Evolutionary conservation across 2,797 vertebrate species (phyloP).

Genomic region (Tragelaphus oryx): DNA sequence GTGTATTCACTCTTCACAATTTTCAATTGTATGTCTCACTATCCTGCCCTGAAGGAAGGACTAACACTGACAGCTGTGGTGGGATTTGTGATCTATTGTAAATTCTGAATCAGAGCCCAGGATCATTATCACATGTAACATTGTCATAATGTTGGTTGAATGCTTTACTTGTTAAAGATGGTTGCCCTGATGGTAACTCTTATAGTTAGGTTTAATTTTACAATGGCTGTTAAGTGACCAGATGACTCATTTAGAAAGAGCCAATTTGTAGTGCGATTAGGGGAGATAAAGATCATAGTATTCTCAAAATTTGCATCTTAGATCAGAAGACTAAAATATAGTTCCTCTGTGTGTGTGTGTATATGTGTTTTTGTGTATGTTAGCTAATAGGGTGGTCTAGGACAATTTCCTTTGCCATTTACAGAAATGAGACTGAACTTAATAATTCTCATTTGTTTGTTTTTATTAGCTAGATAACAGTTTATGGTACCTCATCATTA

Average conservation of each 20-base stretch:
- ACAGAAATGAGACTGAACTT: conserved; percentile 15
- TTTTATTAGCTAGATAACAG: background rate
- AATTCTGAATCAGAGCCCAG: background rate
- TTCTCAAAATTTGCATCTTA: conserved; percentile 9
- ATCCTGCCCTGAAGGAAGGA: background rate
- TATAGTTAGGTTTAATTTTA: conserved; percentile 39
- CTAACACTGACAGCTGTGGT: background rate
- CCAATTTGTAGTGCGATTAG: background rate
- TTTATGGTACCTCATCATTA: conserved; percentile 44
- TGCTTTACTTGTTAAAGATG: conserved; percentile 27
- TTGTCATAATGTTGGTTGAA: background rate
- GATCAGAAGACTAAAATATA: conserved; percentile 10
- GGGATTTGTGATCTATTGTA: background rate
- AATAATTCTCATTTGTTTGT: background rate
- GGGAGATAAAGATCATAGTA: background rate
- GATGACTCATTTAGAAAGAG: conserved; percentile 8
- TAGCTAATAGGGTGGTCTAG: background rate
- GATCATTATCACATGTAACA: background rate
- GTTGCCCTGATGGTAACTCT: background rate
- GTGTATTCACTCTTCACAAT: background rate
- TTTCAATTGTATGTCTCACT: background rate
- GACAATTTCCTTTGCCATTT: background rate
- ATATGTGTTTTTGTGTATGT: background rate
- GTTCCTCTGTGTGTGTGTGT: background rate
- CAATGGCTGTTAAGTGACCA: background rate